Base-by-base conservation (phyloP, 2,113 vertebrate species). In the Lagopus muta region DNA sequence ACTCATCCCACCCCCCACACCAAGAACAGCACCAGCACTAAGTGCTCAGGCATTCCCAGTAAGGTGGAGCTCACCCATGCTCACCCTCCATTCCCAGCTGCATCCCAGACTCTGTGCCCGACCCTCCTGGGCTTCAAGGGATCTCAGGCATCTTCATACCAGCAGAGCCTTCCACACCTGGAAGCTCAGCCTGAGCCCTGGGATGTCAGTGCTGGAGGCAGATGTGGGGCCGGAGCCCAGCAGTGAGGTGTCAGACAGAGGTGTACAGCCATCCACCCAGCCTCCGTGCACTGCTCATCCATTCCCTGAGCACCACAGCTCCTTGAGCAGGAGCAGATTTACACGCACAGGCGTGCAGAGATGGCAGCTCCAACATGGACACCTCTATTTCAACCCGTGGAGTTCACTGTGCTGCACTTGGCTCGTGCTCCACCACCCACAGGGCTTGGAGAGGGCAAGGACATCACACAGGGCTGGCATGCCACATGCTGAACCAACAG, bases 201-300 rank as follows among this genome's bases (percentile, higher is more conserved):
- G 36, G 17, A 7, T n/a, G 27, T 2, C 5, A 4, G 45, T 79
- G 40, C 50, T 34, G 36, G 47, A 4, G 32, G 38, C 45, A 61
- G 54, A n/a, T 1, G 11, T 2, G 2, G 55, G 32, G 62, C 47
- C 32, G 17, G 13, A 0, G 36, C 2, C 3, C 12, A 2, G 27
- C 1, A 27, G 28, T 16, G 7, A 30, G 45, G 40, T 5, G 2
- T 1, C 54, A 6, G 47, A 47, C 50, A 11, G 58, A 55, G 60
- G 62, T 42, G 27, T 54, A 54, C 27, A 54, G 52, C 27, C 64
- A 60, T 1, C 74, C 75, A 15, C 45, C 70, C 66, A 50, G 18
- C 28, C 71, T 71, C 45, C 4, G 0, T 2, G 3, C 0, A 0
- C 20, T 4, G 0, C 12, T 27, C 20, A 14, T 22, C 90, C 65